phyloP scores from a whole-genome alignment of 92 coral and sea anemone species.

The Galaxea fascicularis region DNA sequence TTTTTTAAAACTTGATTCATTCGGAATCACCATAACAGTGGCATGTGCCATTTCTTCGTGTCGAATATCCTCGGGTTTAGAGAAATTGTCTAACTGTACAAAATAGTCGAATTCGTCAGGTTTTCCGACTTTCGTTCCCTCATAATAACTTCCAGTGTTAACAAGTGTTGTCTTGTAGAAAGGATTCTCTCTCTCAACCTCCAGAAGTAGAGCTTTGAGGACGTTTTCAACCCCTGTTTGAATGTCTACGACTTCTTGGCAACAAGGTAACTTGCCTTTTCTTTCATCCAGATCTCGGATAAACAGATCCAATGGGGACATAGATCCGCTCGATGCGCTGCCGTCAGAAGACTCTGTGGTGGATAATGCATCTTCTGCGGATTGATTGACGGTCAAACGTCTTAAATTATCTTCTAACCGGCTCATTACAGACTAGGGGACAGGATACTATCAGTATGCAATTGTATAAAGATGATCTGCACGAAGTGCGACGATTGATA shows the following conservation, averaged over 20 bases:
- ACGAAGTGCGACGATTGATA: no score
- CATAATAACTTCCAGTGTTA: slow-evolving; percentile 62
- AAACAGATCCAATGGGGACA: background rate
- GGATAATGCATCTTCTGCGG: no score
- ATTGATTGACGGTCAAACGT: no score
- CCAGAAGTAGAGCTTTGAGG: slow-evolving; percentile 9
- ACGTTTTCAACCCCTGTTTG: slow-evolving; percentile 33
- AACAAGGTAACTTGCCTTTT: slow-evolving; percentile 5
- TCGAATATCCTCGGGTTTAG: slow-evolving; percentile 10
- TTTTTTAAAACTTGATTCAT: background rate
- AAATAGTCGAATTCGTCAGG: slow-evolving; percentile 69
- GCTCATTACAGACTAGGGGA: no score
- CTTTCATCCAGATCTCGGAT: background rate
- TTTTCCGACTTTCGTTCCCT: slow-evolving; percentile 56
- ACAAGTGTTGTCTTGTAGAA: slow-evolving; percentile 40
- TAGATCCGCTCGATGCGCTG: no score
- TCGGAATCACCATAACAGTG: background rate
- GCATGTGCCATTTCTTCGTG: background rate
- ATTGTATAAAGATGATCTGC: no score
- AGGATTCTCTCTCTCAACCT: slow-evolving; percentile 13
- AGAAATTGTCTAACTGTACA: slow-evolving; percentile 43
- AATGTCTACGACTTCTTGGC: slow-evolving; percentile 2
- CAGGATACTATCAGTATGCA: no score
- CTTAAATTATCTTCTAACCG: no score
- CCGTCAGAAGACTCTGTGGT: no score